Conservation (phyloP, 2,113 vertebrate species). For the Origma solitaria region DNA sequence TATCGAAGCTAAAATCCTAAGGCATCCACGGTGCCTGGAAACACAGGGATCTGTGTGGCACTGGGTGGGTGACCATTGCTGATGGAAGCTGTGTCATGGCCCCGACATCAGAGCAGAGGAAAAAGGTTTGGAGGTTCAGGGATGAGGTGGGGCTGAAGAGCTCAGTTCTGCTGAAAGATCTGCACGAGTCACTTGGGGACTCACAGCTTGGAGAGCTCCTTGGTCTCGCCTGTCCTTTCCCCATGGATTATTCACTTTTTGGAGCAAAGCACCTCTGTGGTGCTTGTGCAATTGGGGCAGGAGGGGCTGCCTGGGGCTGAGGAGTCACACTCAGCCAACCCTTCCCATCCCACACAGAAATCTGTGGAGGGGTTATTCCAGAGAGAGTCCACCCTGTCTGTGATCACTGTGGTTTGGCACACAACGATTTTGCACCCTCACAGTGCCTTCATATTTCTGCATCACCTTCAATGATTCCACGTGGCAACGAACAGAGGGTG, state of each 20-base stretch:
- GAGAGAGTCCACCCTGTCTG: not conserved
- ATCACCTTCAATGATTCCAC: not conserved
- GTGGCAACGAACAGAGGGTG: not conserved
- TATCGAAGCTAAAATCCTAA: too few species aligned
- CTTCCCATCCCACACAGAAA: not conserved
- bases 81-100: not conserved
- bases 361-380: not conserved
- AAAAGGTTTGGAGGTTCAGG: not conserved
- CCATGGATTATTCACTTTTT: not conserved
- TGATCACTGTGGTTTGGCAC: not conserved
- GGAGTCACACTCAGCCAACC: not conserved
- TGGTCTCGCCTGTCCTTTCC: not conserved
- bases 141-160: not conserved
- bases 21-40: not conserved
- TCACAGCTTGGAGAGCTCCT: not conserved
- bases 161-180: not conserved
- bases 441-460: not conserved
- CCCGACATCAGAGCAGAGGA: not conserved
- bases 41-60: not conserved
- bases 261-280: not conserved
- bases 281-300: not conserved
- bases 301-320: not conserved
- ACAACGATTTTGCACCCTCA: not conserved
- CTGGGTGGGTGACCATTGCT: accelerated
- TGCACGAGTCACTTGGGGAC: not conserved